A percentile compares a stretch with the other conserved stretches of the same genome.
These are phyloP conservation scores for Betta splendens DNA, from an alignment of 2,797 vertebrate species.

Conservation along the genomic window DNA sequence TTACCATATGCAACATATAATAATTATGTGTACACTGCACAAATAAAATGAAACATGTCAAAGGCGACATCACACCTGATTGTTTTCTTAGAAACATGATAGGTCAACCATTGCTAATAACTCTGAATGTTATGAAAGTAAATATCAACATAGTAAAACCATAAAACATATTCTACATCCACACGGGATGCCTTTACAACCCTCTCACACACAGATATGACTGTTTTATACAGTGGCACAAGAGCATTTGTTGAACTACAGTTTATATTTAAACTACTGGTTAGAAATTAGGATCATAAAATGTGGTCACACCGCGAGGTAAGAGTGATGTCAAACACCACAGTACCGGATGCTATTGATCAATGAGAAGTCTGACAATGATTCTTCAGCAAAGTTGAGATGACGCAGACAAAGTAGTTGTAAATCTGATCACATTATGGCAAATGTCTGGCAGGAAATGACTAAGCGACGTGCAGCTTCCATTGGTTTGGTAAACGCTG, in stretches of 20 bases:
- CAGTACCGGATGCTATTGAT: constrained; percentile 13
- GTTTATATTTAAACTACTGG: constrained; percentile 17
- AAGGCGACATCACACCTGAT: background rate
- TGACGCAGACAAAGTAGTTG: background rate
- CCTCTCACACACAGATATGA: constrained; percentile 23
- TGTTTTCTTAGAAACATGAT: background rate
- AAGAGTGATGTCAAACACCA: constrained; percentile 7
- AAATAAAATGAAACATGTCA: background rate
- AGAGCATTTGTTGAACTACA: constrained; percentile 13
- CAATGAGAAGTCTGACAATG: background rate
- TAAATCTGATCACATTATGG: background rate
- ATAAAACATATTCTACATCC: constrained; percentile 5
- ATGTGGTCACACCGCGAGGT: constrained; percentile 1
- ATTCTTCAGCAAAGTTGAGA: constrained; percentile 2
- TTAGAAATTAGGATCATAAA: constrained; percentile 28
- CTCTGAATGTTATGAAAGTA: background rate
- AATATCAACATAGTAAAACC: constrained; percentile 2
- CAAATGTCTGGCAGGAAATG: background rate
- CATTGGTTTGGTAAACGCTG: background rate
- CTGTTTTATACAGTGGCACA: constrained; percentile 34
- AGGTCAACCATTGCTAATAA: background rate
- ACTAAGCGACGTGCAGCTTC: background rate
- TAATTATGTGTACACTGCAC: background rate
- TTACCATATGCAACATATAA: background rate
- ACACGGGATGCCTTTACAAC: constrained; percentile 4